Base-by-base conservation (phyloP, 2,888 invertebrate genomes). In the Aporophyla lueneburgensis region DNA sequence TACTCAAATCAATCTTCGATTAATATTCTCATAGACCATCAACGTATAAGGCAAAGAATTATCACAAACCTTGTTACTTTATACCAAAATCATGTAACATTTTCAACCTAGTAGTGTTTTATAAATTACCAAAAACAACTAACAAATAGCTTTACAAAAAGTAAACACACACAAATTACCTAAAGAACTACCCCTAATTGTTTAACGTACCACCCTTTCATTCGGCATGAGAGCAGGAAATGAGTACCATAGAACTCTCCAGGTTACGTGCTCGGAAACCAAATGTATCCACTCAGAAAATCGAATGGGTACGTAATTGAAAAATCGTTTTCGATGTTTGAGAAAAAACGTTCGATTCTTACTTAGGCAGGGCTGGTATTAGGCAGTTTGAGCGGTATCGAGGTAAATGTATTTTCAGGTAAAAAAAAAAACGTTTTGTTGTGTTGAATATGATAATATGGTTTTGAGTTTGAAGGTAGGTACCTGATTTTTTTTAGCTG, bases 271-370 rank as follows among this genome's bases (percentile, higher is more conserved):
- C 80, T 78, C 80, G 19, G 87, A 71, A 71, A 85, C 73, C 79
- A 81, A 85, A 89, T 85, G 81, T 73, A 70, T 54, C 76, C 87
- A 83, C 83, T 82, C 81, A 74, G 84, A 68, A 78, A 80, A 84
- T 81, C 82, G 84, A 81, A 85, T 80, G 78, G 79, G 78, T 77
- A 78, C 79, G 76, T 89, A 89, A 89, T 89, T 89, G 89, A 89
- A 89, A 89, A 89, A 88, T 83, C 87, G 87, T 85, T 86, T 84
- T 82, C 71, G 74, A 88, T 84, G 82, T 85, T 81, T 68, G 83
- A 68, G 56, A 76, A 81, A 83, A 84, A 83, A 72, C 59, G 33
- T 71, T 86, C 62, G 76, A 72, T 63, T 83, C 78, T 59, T 73
- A 70, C 72, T 74, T 54, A 56, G 19, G 24, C 12, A 16, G 43